Evolutionary conservation across 2,113 vertebrate genomes (phyloP), one percentile per base, ranked within the genome.

Genomic region (Typhlomys cinereus): DNA sequence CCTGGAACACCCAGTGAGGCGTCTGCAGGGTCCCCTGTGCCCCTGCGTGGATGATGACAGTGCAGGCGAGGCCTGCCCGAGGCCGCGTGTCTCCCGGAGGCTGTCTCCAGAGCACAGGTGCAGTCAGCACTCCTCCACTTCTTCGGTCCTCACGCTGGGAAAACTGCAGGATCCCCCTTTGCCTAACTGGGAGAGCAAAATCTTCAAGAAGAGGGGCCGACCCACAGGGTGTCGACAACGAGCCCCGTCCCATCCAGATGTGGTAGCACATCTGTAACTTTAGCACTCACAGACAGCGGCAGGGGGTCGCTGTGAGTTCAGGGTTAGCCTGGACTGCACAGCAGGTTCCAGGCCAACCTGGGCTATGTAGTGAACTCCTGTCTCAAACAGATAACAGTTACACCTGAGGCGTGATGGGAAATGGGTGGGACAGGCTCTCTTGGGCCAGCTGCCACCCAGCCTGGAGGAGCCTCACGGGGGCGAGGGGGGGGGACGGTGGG

Each of bases 221-320:
- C n/a, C n/a, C n/a, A n/a, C n/a, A n/a, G n/a, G n/a, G n/a, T 29
- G 7, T n/a, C 0, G 5, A 21, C 2, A 18, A 12, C 54, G 21
- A 59, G 57, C 18, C 57, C 57, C 57, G 25, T n/a, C 6, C 80
- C 46, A 66, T n/a, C 61, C 39, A 34, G 41, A 2, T 23, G 11
- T 64, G 29, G 79, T 46, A 34, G 44, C 17, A 66, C 21, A 66
- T 17, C 44, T 83, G 34, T 50, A 25, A 41, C 25, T 20, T 20
- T 21, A 36, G n/a, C 44, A 82, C 31, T 36, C 41, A 61, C 44
- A 82, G 13, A 34, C 31, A 66, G 21, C 64, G 44, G 44, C 31
- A 50, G 62, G 29, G 36, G 61, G 31, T 50, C 34, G 29, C 61
- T 50, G 52, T 54, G 50, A 78, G 34, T 36, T 27, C 21, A 57